A percentile compares a stretch with the other conserved stretches of the same genome.
These are phyloP conservation scores for Galemys pyrenaicus DNA, from an alignment of 2,113 vertebrate genomes.

Conservation along the genomic window DNA sequence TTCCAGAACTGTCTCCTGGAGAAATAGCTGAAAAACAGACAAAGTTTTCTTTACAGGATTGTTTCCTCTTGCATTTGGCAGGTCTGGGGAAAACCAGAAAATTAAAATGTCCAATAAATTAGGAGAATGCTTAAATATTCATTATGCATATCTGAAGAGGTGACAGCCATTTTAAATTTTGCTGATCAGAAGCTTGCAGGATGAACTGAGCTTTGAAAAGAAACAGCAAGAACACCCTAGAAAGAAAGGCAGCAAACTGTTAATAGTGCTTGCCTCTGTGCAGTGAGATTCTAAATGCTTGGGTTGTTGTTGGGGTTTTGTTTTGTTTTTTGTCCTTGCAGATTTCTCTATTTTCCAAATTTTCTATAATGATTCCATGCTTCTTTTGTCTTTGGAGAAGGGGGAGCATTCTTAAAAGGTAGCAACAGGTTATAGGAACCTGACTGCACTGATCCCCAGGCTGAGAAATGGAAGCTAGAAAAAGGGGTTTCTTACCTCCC, in stretches of 20 bases:
- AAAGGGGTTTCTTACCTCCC: conserved; percentile 61
- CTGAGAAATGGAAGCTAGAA: conserved; percentile 6
- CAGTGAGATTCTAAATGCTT: not conserved
- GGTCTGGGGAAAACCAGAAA: not conserved
- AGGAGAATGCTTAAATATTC: conserved; percentile 17
- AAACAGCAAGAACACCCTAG: not conserved
- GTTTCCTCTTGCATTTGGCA: not conserved
- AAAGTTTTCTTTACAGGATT: conserved; percentile 50
- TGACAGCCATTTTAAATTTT: conserved; percentile 64
- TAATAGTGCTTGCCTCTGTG: not conserved
- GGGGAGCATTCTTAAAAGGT: conserved; percentile 15
- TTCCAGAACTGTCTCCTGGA: conserved; percentile 55
- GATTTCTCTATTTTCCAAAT: conserved; percentile 28
- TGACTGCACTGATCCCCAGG: not conserved
- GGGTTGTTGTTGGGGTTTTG: too few species aligned
- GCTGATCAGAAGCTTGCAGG: not conserved
- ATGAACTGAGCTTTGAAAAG: conserved; percentile 52
- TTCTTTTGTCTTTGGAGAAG: conserved; percentile 22
- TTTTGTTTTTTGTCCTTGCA: not conserved
- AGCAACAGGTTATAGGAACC: conserved; percentile 57
- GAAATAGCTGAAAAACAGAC: conserved; percentile 67
- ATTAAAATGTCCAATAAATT: not conserved
- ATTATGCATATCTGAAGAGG: not conserved
- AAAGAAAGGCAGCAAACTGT: conserved; percentile 37
- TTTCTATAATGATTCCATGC: conserved; percentile 11